These are phyloP conservation scores for Psix sp. DNA, from an alignment of 1,140 invertebrate genomes.

Conservation along the genomic window DNA sequence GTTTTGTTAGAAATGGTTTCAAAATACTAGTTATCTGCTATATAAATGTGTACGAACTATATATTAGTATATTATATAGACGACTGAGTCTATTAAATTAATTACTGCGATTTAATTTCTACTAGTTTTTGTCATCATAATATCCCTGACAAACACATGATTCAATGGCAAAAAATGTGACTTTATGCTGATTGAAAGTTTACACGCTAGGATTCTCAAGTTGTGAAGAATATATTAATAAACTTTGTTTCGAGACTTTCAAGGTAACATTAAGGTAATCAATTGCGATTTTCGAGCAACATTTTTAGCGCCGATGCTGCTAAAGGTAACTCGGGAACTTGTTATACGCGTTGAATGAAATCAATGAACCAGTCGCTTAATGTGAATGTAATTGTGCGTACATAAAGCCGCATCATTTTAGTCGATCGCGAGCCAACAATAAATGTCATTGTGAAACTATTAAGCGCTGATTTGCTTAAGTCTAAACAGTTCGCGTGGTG, in stretches of 20 bases:
- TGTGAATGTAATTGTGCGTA: slow-evolving; percentile 28
- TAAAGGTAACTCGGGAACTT: not conserved
- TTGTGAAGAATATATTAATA: too few relatives aligned
- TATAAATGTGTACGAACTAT: too few relatives aligned
- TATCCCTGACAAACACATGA: too few relatives aligned
- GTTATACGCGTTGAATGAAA: slow-evolving; percentile 28
- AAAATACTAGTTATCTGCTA: too few relatives aligned
- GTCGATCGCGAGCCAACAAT: slow-evolving; percentile 21
- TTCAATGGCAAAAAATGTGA: too few relatives aligned
- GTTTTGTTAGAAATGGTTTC: too few relatives aligned
- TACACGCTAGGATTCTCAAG: too few relatives aligned
- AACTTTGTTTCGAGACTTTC: not conserved
- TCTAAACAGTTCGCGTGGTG: slow-evolving; percentile 21
- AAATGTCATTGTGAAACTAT: slow-evolving; percentile 26
- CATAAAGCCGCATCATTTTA: slow-evolving; percentile 34
- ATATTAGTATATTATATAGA: too few relatives aligned
- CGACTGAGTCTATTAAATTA: too few relatives aligned
- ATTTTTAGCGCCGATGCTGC: slow-evolving; percentile 20
- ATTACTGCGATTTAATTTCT: too few relatives aligned
- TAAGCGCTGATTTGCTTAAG: slow-evolving; percentile 45
- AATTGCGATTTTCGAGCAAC: slow-evolving; percentile 8
- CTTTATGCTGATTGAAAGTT: too few relatives aligned
- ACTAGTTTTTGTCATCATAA: too few relatives aligned
- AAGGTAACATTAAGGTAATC: not conserved
- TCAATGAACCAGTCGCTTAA: slow-evolving; percentile 39